Conservation (phyloP, 2,113 vertebrate species). For the Crypturellus undulatus region DNA sequence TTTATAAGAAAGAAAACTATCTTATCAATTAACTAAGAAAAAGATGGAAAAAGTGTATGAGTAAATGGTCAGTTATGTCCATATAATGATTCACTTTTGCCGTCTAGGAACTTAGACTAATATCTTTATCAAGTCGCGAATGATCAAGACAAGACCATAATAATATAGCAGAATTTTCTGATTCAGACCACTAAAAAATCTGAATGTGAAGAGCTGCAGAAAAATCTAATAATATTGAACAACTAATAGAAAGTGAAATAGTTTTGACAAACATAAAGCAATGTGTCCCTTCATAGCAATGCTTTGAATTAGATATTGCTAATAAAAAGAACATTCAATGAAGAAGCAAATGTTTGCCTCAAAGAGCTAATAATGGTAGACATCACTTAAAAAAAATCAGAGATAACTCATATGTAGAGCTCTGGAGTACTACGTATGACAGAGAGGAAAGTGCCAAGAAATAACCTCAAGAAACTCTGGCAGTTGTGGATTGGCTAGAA, state of each 20-base stretch:
- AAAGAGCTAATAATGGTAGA: not conserved
- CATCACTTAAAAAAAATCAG: not conserved
- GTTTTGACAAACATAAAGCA: not conserved
- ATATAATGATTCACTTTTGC: not conserved
- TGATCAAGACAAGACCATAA: not conserved
- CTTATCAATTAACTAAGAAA: not conserved
- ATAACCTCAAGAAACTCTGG: no score
- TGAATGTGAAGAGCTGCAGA: not conserved
- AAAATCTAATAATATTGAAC: not conserved
- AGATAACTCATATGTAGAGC: not conserved
- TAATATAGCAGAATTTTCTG: not conserved
- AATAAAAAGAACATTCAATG: not conserved
- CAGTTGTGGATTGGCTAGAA: no score
- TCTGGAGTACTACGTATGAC: not conserved
- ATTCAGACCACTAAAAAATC: not conserved
- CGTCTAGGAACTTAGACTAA: not conserved
- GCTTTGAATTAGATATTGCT: not conserved
- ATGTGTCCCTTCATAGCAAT: not conserved
- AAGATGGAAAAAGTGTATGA: not conserved
- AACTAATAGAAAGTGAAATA: not conserved
- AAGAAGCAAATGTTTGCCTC: not conserved
- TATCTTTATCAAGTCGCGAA: not conserved
- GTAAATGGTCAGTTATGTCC: not conserved
- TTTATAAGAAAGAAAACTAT: not conserved
- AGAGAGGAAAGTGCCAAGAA: no score